Base-by-base conservation (phyloP, 1,140 invertebrate genomes). In the Cotesia typhae region DNA sequence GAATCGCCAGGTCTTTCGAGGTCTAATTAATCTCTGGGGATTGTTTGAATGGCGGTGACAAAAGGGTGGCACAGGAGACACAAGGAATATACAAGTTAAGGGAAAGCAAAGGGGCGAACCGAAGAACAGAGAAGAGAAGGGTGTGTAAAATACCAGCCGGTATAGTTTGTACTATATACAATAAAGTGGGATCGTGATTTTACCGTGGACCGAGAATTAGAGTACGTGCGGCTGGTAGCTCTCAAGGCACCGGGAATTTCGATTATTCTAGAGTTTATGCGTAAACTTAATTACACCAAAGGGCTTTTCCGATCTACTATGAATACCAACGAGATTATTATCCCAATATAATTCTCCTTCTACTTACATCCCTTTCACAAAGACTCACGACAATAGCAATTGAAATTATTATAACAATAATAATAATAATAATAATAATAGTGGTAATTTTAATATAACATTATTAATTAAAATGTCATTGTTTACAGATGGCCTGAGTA, bases 401-500 rank as follows among this genome's bases (percentile, higher is more conserved):
- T 2, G 28, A 28, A 28, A 28, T 28, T 28, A 28, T 28, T 28
- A 28, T 28, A 28, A 28, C 1, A 28, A 28, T 20, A n/a, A 55
- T 3, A 55, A 55, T 20, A 20, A 59, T 5, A 59, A 20, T 59
- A 59, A 59, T 59, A 55, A 51, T 28, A 28, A 28, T n/a, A n/a
- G n/a, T 28, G 28, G 28, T 28, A 28, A 28, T 28, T 67, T 52
- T 14, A 52, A 51, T 68, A 28, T 55, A 74, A 36, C 60, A 68
- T 76, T 38, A 36, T 73, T 69, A 66, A 53, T 74, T 74, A 77
- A 74, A 74, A 37, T 17, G 64, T 3, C 52, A 12, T 73, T 64
- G 28, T 81, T 86, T 87, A 70, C 84, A 90, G 89, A 89, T 85
- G 85, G 88, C 80, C 82, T 84, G 73, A 83, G 84, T 68, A 92